Evolutionary conservation across 2,797 vertebrate species (phyloP).

Genomic region (Amniataba percoides): DNA sequence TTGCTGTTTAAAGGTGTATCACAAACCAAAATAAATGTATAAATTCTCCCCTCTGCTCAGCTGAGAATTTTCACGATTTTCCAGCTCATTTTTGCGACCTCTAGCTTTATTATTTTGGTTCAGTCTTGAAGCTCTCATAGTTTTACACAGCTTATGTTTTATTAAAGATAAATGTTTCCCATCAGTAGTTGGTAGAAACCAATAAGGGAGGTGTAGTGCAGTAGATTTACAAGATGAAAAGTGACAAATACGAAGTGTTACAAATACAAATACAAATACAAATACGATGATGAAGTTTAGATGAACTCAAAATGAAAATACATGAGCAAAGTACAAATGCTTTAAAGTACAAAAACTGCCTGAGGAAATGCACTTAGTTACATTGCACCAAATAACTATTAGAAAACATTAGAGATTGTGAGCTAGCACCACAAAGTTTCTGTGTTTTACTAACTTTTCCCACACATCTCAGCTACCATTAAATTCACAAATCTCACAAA

Average conservation of each 20-base stretch:
- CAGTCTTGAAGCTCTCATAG: background rate
- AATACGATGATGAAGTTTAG: too few relatives aligned
- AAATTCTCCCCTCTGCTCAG: background rate
- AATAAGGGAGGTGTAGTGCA: too few relatives aligned
- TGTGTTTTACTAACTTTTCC: background rate
- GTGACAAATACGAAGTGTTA: too few relatives aligned
- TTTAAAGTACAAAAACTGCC: background rate
- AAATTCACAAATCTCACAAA: background rate
- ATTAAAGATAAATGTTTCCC: background rate
- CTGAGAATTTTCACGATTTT: background rate
- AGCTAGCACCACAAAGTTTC: background rate
- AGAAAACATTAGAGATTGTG: background rate
- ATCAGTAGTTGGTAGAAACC: background rate
- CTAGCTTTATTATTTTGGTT: background rate
- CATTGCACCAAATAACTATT: background rate
- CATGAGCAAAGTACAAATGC: too few relatives aligned
- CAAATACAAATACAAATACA: background rate
- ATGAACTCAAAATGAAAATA: background rate
- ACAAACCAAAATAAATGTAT: background rate
- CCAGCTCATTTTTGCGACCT: background rate
- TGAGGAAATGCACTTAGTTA: background rate
- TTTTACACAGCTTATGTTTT: background rate
- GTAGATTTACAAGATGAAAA: background rate
- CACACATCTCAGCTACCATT: background rate
- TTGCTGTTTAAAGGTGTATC: background rate